Base-by-base conservation (phyloP, 2,797 vertebrate species). In the Tinamus major region DNA sequence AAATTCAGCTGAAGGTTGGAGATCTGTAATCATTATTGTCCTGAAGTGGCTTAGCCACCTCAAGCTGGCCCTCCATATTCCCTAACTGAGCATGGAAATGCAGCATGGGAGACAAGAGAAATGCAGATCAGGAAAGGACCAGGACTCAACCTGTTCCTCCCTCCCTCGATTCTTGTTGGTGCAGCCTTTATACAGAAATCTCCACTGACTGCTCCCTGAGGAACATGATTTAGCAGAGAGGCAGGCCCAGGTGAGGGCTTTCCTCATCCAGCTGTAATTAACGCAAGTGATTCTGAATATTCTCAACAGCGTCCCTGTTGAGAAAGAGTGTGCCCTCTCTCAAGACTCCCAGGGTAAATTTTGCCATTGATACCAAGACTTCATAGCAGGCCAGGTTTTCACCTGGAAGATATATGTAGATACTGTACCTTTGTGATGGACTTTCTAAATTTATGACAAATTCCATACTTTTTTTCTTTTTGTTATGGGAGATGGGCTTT, bases 161-260 rank as follows among this genome's bases (percentile, higher is more conserved):
- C 23, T 24, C 44, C 44, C 15, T 33, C 10, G 11, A 33, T 18
- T 7, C 29, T 24, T 27, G 24, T 33, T 37, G 33, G 11, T 12
- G 13, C 17, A 51, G 48, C 46, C 24, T 35, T 49, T 27, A 9
- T 27, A 20, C 23, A 33, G 29, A 69, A 33, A 42, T 8, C 0
- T 0, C 3, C 77, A 9, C 6, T 0, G 1, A 5, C 1, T 10
- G 10, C 16, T 63, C 16, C 9, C 44, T 19, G 53, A 42, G 23
- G 19, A 46, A 11, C 24, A 1, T 3, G 33, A 11, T 1, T 48
- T 20, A 41, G 24, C 29, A 68, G 29, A 51, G 5, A 19, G 4
- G 51, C 1, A 8, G 35, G 26, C 14, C 89, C 41, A 62, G 23
- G 31, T 1, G 4, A 65, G n/a, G 5, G n/a, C 41, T 8, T 23